Evolutionary conservation across 2,797 vertebrate species (phyloP).

Genomic region (Dromococcyx pavoninus): DNA sequence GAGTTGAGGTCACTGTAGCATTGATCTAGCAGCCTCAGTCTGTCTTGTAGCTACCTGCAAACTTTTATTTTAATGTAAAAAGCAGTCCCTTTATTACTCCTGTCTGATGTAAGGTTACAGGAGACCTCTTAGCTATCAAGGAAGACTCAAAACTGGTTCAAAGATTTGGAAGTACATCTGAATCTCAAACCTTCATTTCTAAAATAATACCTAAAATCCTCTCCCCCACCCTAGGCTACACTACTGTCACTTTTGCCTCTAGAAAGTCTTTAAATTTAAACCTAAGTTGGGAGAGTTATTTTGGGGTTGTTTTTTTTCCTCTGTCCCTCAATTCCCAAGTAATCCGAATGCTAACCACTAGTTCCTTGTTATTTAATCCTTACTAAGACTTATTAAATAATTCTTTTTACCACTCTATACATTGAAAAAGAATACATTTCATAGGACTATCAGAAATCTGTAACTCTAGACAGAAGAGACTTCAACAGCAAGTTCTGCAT

Average conservation of each 20-base stretch:
- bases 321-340: background rate
- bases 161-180: background rate
- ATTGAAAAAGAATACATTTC: background rate
- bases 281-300: background rate
- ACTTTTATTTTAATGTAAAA: background rate
- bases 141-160: background rate
- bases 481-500: background rate
- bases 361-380: background rate
- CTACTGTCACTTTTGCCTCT: background rate
- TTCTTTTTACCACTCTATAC: background rate
- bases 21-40: background rate
- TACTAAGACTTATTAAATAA: background rate
- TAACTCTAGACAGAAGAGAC: background rate
- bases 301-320: background rate
- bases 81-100: background rate
- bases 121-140: background rate
- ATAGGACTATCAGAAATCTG: background rate
- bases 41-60: background rate
- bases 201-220: background rate
- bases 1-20: background rate
- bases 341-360: background rate
- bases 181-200: background rate
- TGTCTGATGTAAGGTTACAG: background rate
- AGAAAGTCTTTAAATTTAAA: background rate
- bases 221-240: accelerated